Conservation (phyloP, 2,888 invertebrate genomes). For the Pterobdella sp. region DNA sequence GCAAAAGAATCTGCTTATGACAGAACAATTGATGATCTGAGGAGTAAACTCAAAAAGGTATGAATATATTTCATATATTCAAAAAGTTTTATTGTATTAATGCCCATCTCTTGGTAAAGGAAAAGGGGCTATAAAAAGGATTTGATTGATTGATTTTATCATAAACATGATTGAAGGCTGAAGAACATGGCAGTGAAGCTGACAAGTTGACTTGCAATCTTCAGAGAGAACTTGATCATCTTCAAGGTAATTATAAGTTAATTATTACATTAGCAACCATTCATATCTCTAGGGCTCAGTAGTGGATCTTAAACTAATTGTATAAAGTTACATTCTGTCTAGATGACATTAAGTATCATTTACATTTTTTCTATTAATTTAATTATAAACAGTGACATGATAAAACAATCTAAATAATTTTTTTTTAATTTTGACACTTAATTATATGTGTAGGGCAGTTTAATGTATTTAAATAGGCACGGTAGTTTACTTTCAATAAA, state of each 20-base stretch:
- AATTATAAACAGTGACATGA: neutral
- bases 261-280: neutral
- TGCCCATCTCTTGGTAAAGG: neutral
- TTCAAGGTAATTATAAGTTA: constrained; percentile 19
- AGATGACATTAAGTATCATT: neutral
- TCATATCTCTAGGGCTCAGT: too few relatives aligned
- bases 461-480: too few relatives aligned
- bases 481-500: too few relatives aligned
- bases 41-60: constrained; percentile 23
- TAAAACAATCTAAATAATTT: too few relatives aligned
- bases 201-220: constrained; percentile 28
- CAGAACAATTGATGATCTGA: constrained; percentile 30
- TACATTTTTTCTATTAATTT: neutral
- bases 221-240: constrained; percentile 28
- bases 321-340: constrained; percentile 1
- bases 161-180: constrained; percentile 18
- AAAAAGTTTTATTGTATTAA: too few relatives aligned
- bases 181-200: constrained; percentile 25
- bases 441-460: too few relatives aligned
- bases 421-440: too few relatives aligned
- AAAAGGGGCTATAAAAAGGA: too few relatives aligned
- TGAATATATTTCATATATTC: neutral
- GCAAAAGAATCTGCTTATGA: constrained; percentile 22
- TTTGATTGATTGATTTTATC: neutral
- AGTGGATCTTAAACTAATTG: neutral